These are phyloP conservation scores for Monoplex corrugatus DNA, from an alignment of 2,888 invertebrate genomes.

Conservation along the genomic window DNA sequence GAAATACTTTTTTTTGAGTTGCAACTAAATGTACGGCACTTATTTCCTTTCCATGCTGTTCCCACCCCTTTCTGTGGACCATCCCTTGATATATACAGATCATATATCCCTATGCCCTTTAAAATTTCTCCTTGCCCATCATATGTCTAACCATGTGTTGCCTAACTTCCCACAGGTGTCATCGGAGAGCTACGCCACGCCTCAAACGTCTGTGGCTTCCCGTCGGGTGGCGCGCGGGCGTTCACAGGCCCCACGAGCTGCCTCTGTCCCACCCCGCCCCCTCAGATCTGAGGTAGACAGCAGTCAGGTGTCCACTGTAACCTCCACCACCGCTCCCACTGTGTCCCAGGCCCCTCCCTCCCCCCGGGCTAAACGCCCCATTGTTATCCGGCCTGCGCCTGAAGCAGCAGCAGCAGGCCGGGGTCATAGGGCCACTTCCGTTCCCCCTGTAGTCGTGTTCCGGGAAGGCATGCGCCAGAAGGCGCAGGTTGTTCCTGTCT, in stretches of 20 bases:
- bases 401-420: neutral
- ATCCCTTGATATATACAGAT: too few species aligned
- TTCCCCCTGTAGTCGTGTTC: conserved; percentile 10
- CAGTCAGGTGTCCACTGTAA: neutral
- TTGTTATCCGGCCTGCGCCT: neutral
- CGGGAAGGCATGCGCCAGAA: neutral
- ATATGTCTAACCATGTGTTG: conserved; percentile 50
- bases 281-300: conserved; percentile 41
- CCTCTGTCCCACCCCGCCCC: conserved; percentile 52
- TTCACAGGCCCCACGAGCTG: conserved; percentile 40
- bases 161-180: conserved; percentile 69
- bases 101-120: neutral
- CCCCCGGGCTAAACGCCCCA: conserved; percentile 1
- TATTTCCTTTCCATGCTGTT: neutral
- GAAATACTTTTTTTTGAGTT: neutral
- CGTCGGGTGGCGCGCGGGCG: conserved; percentile 63
- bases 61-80: neutral
- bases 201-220: conserved; percentile 69
- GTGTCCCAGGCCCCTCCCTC: neutral
- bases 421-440: conserved; percentile 30
- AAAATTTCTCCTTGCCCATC: conserved; percentile 23
- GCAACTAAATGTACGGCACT: neutral
- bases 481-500: too few species aligned
- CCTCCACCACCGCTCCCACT: conserved; percentile 22
- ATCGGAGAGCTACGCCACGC: conserved; percentile 70